Evolutionary conservation across 2,888 invertebrate species (phyloP).

Genomic region (Diachrysia chrysitis): DNA sequence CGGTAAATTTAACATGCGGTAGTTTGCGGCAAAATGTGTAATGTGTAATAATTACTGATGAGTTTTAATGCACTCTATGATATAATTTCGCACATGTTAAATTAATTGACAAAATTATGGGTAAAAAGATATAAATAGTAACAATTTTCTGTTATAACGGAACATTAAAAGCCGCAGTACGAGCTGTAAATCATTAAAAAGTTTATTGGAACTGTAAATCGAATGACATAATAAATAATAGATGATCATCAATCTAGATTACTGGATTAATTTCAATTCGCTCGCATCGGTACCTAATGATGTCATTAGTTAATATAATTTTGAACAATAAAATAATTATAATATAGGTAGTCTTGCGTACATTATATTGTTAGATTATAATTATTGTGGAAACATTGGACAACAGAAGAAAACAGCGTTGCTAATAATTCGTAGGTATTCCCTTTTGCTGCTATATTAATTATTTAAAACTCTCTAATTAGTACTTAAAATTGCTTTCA

Average conservation of each 20-base stretch:
- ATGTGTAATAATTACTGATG: constrained; percentile 30
- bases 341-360: neutral
- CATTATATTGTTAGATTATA: neutral
- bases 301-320: constrained; percentile 2
- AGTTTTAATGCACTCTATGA: constrained; percentile 20
- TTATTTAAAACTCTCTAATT: too few species aligned
- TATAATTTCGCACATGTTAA: neutral
- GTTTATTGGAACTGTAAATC: constrained; percentile 12
- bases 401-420: too few species aligned
- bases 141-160: neutral
- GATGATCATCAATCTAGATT: constrained; percentile 20
- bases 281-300: constrained; percentile 7
- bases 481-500: too few species aligned
- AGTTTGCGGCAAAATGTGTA: constrained; percentile 13
- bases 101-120: neutral
- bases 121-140: neutral
- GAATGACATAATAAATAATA: constrained; percentile 14
- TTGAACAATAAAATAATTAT: neutral
- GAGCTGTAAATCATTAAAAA: constrained; percentile 7
- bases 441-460: too few species aligned
- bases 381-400: neutral
- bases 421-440: too few species aligned
- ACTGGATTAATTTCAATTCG: constrained; percentile 19
- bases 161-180: neutral
- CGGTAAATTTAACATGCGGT: constrained; percentile 30